A percentile compares a stretch with the other conserved stretches of the same genome.
Conservation (phyloP, 2,888 invertebrate species). For the Phania funesta region DNA sequence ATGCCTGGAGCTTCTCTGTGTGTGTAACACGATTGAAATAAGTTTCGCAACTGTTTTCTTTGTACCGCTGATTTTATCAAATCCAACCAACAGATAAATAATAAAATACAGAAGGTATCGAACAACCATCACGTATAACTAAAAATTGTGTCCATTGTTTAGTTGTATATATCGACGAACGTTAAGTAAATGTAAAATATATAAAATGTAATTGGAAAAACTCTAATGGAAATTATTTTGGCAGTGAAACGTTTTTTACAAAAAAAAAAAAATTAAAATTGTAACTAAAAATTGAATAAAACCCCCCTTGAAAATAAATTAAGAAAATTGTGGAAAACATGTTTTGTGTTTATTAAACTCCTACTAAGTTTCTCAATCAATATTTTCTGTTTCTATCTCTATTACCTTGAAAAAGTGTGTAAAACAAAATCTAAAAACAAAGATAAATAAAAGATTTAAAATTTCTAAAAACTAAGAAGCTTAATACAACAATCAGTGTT, state of each 20-base stretch:
- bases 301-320: background rate
- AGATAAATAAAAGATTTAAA: slow-evolving; percentile 29
- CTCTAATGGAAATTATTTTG: background rate
- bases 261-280: background rate
- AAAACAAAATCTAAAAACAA: slow-evolving; percentile 10
- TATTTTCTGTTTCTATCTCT: background rate
- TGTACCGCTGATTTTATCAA: too few species aligned
- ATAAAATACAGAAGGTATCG: too few species aligned
- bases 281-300: background rate
- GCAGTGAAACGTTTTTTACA: background rate
- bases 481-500: slow-evolving; percentile 79
- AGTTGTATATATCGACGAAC: slow-evolving; percentile 35
- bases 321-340: background rate
- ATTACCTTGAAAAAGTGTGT: slow-evolving; percentile 9
- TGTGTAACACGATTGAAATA: too few species aligned
- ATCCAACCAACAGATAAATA: too few species aligned
- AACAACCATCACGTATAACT: too few species aligned
- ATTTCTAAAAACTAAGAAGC: slow-evolving; percentile 76
- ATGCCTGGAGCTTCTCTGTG: too few species aligned
- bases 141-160: too few species aligned
- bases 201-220: background rate
- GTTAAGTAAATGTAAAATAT: background rate
- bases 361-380: background rate
- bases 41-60: too few species aligned
- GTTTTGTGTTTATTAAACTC: background rate